Base-by-base conservation (phyloP, 2,113 vertebrate genomes). In the Vimba vimba region DNA sequence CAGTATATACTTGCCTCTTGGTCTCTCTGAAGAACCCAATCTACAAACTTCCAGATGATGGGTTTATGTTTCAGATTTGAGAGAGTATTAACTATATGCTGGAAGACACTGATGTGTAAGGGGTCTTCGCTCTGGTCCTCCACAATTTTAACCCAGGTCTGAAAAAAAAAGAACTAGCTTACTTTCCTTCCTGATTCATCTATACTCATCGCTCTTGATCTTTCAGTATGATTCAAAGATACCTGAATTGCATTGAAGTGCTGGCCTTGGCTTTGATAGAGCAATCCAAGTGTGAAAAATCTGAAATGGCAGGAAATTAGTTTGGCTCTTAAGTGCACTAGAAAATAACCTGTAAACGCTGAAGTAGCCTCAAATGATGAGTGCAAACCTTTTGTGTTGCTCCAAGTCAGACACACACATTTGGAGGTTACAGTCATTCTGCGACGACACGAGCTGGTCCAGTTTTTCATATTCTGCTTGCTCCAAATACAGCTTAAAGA, bases 101-200 rank as follows among this genome's bases (percentile, higher is more conserved):
- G 87, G 47, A 92, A 92, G 0, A 92, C 88, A 71, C 90, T 77
- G 36, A 89, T 75, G 69, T 91, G 90, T 19, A 83, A 90, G 13
- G 43, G 36, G 33, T 94, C 92, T 75, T 76, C 39, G 33, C 55
- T 76, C 57, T 79, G n/a, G 21, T 90, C 93, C 33, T 94, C 92
- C 50, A 78, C 91, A 59, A 94, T 91, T 39, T 91, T 87, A 83
- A 93, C 78, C 94, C 94, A 95, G 5, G 88, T 94, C 93, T 94
- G 85, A 12, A 82, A 88, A n/a, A 83, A 69, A 4, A 21, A 57
- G 9, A 80, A 0, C 9, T 43, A 13, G 11, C 12, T 15, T 68
- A 33, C 5, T 45, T 45, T 74, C 2, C 43, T 27, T 74, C 13
- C 39, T 8, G 43, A 47, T 50, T 47, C 43, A 50, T 75, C 73